Base-by-base conservation (phyloP, 2,797 vertebrate genomes). In the Myiotriccus ornatus region DNA sequence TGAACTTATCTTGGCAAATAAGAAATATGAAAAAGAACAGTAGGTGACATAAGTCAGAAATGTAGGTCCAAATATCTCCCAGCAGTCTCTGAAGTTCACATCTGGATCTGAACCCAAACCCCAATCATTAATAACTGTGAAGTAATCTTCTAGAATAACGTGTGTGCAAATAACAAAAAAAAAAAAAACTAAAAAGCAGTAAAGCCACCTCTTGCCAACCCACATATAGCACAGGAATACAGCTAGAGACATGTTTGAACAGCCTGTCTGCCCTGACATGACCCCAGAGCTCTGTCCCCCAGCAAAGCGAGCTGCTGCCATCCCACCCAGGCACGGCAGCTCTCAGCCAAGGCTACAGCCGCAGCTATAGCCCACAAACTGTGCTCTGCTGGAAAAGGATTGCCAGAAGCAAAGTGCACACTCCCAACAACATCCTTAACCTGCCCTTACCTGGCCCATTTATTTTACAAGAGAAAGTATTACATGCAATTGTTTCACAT, bases 391-490 rank as follows among this genome's bases (percentile, higher is more conserved):
- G 34, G 34, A 60, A 71, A 89, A 64, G 34, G 37, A 43, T 1
- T 24, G 44, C 63, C 55, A 53, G 44, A 60, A 69, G 74, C 70
- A 56, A 87, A 67, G 52, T 32, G 24, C 21, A 14, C 23, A 10
- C 28, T 70, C 63, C 39, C 35, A 76, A 52, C 34, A 84, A 53
- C 67, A 37, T 88, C 56, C 82, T 50, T 86, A 88, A 87, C 25
- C 10, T 68, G 30, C 43, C 23, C 50, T 50, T n/a, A 55, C 52
- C 46, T 68, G 56, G 39, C 46, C 63, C 63, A 75, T 90, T 73
- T 62, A 87, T 68, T 84, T 94, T 69, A 24, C 56, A 87, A 76
- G 46, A 79, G 30, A 43, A 92, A 74, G 55, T 27, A 73, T 76
- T 53, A 67, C 85, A 84, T 41, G 41, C 15, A 46, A 14, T 62